Evolutionary conservation across 2,113 vertebrate genomes (phyloP).

Genomic region (Callorhinus ursinus): DNA sequence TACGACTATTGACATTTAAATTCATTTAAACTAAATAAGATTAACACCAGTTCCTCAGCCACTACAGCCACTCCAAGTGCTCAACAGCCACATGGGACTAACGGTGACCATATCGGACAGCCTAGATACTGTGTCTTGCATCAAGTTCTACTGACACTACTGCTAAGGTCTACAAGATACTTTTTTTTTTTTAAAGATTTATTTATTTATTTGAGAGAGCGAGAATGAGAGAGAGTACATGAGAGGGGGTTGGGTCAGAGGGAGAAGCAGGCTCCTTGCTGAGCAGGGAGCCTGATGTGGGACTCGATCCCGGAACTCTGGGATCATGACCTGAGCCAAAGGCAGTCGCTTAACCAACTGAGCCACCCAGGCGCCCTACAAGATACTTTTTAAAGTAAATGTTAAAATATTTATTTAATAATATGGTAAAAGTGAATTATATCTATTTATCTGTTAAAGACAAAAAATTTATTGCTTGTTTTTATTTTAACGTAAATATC

Average conservation of each 20-base stretch:
- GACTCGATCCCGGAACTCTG: too few species aligned
- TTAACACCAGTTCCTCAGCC: not conserved
- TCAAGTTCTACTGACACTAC: not conserved
- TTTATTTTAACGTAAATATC: slow-evolving; percentile 9
- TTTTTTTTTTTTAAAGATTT: not conserved
- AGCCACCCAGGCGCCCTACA: not conserved
- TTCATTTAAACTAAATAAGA: not conserved
- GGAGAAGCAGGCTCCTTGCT: too few species aligned
- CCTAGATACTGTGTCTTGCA: not conserved
- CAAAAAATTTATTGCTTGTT: not conserved
- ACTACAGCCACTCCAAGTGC: not conserved
- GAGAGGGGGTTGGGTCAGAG: too few species aligned
- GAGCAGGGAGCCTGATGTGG: too few species aligned
- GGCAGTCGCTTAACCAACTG: too few species aligned
- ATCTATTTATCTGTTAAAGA: not conserved
- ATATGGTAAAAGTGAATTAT: not conserved
- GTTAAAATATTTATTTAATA: not conserved
- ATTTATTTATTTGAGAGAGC: too few species aligned
- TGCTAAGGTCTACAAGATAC: not conserved
- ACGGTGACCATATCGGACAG: too few species aligned
- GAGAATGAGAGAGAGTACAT: too few species aligned
- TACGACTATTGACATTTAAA: not conserved
- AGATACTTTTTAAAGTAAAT: not conserved
- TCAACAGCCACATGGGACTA: not conserved
- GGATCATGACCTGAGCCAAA: too few species aligned